Base-by-base conservation (phyloP, 1,140 invertebrate species). In the Meteorus sp. region DNA sequence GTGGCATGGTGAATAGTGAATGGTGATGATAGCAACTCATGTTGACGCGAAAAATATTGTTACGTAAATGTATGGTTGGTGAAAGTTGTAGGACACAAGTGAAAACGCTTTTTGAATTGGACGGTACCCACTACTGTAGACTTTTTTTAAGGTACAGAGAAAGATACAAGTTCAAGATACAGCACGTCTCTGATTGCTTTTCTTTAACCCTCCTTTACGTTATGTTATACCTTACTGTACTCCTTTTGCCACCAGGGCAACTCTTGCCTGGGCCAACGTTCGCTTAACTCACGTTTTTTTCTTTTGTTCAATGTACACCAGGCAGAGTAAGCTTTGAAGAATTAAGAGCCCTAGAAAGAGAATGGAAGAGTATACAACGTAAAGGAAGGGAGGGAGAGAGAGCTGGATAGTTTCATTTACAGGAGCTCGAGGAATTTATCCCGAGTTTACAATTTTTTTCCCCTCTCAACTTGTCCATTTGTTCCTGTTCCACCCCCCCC, bases 141-240 rank as follows among this genome's bases (percentile, higher is more conserved):
- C 31, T 33, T 56, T 52, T 56, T 47, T 45, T 45, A 43, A 33
- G 9, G 55, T 37, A 25, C 56, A 17, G 5, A n/a, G 2, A 45
- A 52, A 68, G 65, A 68, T 73, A 68, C 63, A 64, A 65, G 59
- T 48, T 33, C 41, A 62, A 71, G 71, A 73, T 70, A 68, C 63
- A 55, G 67, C 70, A 71, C 69, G 71, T 67, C 64, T 70, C 67
- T 67, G 68, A 76, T 77, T 76, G 69, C 70, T 73, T 70, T 72
- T 68, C 64, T 63, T 60, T 44, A 64, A 59, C 61, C 56, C 19
- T 52, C 59, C 15, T 19, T 19, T 19, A 7, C 22, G 20, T 3
- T 15, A 39, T n/a, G n/a, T n/a, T n/a, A n/a, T n/a, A 4, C 11
- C 35, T n/a, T 8, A 13, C 35, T 39, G 15, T 39, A 39, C 6